These are phyloP conservation scores for Naja naja DNA, from an alignment of 2,113 vertebrate species.

Conservation along the genomic window DNA sequence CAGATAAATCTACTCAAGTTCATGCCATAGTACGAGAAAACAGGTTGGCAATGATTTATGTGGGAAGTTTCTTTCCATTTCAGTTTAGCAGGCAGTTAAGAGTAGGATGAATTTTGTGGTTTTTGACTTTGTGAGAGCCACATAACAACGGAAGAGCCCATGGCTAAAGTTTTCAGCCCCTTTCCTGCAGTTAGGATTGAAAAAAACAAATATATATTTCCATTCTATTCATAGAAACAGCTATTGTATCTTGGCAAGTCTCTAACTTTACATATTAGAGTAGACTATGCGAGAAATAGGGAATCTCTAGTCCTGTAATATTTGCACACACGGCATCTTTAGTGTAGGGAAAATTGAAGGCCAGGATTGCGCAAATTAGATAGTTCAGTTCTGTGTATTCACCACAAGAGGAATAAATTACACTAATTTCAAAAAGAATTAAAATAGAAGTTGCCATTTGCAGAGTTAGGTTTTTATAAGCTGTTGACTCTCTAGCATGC, in stretches of 20 bases:
- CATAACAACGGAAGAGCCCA: not conserved
- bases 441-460: not conserved
- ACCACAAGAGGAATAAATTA: not conserved
- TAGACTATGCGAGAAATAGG: not conserved
- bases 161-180: not conserved
- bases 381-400: not conserved
- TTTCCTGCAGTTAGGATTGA: not conserved
- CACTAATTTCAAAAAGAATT: not conserved
- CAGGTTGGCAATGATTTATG: not conserved
- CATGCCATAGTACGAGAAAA: not conserved
- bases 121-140: not conserved
- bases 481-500: not conserved
- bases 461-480: not conserved
- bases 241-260: not conserved
- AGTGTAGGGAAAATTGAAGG: not conserved
- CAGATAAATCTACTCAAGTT: not conserved
- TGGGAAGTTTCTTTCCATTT: not conserved
- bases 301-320: not conserved
- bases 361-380: not conserved
- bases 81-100: not conserved
- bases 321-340: not conserved
- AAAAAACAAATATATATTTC: not conserved
- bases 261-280: not conserved
- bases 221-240: not conserved
- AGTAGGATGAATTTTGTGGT: not conserved